Base-by-base conservation (phyloP, 1,140 invertebrate species). In the Argopecten irradians region DNA sequence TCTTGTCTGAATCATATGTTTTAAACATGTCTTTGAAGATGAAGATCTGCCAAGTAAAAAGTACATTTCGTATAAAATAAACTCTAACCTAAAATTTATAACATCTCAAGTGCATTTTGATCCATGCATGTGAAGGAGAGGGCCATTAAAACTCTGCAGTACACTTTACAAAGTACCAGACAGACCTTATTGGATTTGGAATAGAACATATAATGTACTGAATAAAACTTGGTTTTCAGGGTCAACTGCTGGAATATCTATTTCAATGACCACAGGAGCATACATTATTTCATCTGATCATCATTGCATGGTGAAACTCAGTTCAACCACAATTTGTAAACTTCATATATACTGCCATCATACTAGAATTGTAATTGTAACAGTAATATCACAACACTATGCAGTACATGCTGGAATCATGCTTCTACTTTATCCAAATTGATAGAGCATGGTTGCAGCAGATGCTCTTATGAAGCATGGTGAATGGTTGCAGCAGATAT, bases 11-110 rank as follows among this genome's bases (percentile, higher is more conserved):
- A 71, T 71, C 22, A 71, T 71, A 28, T 71, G 43, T 71, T 71
- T 71, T 28, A 71, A 28, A 71, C 22, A 71, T 71, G 55, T 71
- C 55, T 71, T 71, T 71, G 55, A 71, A 71, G 55, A 71, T 71
- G n/a, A 71, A n/a, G 55, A 71, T 71, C 22, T 71, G 55, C 22
- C 22, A 71, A 71, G 55, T n/a, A 71, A 71, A 71, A 71, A 71
- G 55, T 71, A 71, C 55, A 71, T 71, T 71, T 71, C 55, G 1
- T 71, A 71, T 71, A 71, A 11, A 8, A 71, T 71, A 71, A 71
- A 71, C 55, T 8, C 1, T 71, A 28, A 28, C n/a, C 11, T 71
- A 11, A 71, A 71, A 71, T 71, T 28, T 71, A 71, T 28, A 28
- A 71, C 5, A 71, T 71, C 55, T 71, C 8, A 7, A 71, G 55